A percentile compares a stretch with the other conserved stretches of the same genome.
Evolutionary conservation across 1,140 invertebrate genomes (phyloP).

Genomic region (Eurosta solidaginis): DNA sequence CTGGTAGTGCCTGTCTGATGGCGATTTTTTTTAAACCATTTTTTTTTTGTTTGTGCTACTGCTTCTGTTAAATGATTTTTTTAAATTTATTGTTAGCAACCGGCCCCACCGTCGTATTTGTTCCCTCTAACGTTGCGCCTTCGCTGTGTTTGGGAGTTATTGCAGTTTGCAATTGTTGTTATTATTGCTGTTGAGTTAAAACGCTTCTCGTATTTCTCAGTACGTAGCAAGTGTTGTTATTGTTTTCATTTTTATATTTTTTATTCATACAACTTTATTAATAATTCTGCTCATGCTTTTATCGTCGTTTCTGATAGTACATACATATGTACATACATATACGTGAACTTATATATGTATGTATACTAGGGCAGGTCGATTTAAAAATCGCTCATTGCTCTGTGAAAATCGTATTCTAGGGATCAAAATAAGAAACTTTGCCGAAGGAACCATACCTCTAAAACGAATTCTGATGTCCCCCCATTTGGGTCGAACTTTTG

Average conservation of each 20-base stretch:
- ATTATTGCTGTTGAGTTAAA: not conserved
- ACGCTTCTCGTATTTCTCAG: not conserved
- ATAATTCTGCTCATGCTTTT: slow-evolving; percentile 18
- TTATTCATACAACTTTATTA: slow-evolving; percentile 18
- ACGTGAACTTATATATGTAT: not conserved
- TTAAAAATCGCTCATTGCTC: too few relatives aligned
- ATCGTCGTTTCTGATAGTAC: not conserved
- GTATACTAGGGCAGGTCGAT: too few relatives aligned
- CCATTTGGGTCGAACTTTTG: too few relatives aligned
- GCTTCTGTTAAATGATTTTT: not conserved
- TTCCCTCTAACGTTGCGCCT: not conserved
- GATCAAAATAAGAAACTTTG: too few relatives aligned
- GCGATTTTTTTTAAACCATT: too few relatives aligned
- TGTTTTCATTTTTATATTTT: not conserved
- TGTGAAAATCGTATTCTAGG: too few relatives aligned
- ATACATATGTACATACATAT: too few relatives aligned
- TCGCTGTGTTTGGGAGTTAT: not conserved
- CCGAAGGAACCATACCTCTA: too few relatives aligned
- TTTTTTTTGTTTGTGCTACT: not conserved
- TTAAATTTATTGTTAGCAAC: not conserved
- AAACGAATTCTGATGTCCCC: too few relatives aligned
- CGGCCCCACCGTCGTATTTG: not conserved
- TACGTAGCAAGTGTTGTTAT: not conserved
- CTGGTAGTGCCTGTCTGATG: not conserved
- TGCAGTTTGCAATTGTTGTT: not conserved